phyloP scores from a whole-genome alignment of 30 jellyfish, hydroid and myxozoan species.

The Cassiopea andromeda region DNA sequence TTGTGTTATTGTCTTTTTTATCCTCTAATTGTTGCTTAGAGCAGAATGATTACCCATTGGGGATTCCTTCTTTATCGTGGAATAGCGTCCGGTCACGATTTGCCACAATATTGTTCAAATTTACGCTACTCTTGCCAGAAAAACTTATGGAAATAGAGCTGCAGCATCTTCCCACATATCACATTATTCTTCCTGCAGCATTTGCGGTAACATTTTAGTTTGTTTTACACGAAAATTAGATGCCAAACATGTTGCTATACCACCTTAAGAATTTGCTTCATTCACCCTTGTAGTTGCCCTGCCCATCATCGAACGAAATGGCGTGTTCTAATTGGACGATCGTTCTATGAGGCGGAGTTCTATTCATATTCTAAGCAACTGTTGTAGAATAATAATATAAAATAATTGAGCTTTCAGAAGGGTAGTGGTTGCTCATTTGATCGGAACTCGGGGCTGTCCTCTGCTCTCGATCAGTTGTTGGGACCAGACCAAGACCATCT shows the following conservation, averaged over 20 bases:
- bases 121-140: not conserved
- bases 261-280: conserved; percentile 53
- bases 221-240: conserved; percentile 36
- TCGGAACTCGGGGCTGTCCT: conserved; percentile 75
- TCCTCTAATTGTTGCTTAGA: conserved; percentile 63
- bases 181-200: not conserved
- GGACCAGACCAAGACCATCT: conserved; percentile 67
- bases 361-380: conserved; percentile 77
- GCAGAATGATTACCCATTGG: conserved; percentile 44
- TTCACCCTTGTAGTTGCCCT: conserved; percentile 56
- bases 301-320: conserved; percentile 77
- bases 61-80: conserved; percentile 53
- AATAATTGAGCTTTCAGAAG: conserved; percentile 51
- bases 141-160: not conserved
- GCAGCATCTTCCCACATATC: conserved; percentile 18
- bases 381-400: conserved; percentile 74
- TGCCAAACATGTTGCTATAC: conserved; percentile 58
- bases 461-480: conserved; percentile 64
- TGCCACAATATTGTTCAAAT: conserved; percentile 24
- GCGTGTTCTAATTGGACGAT: conserved; percentile 76
- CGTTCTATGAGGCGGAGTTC: conserved; percentile 77
- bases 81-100: conserved; percentile 38
- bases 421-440: conserved; percentile 83
- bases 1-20: conserved; percentile 52
- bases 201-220: not conserved